These are phyloP conservation scores for Trichogramma evanescens DNA, from an alignment of 2,888 invertebrate genomes.

Conservation along the genomic window DNA sequence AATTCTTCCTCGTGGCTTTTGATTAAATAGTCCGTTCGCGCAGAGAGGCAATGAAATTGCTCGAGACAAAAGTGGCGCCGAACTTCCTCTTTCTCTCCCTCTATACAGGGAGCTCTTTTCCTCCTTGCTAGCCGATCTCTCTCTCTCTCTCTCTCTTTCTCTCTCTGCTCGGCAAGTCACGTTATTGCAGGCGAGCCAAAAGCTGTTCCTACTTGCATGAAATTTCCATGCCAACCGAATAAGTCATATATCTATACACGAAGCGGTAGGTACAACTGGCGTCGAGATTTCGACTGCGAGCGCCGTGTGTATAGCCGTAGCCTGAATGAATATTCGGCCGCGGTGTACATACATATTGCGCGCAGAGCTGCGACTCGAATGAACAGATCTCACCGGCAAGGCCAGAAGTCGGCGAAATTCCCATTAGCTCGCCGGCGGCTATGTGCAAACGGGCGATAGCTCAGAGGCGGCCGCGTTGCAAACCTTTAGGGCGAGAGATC, in stretches of 20 bases:
- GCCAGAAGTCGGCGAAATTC: slow-evolving; percentile 25
- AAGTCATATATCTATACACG: slow-evolving; percentile 4
- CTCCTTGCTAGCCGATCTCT: no score
- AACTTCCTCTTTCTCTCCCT: no score
- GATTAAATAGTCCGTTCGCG: slow-evolving; percentile 1
- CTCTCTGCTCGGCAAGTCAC: background rate
- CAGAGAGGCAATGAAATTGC: background rate
- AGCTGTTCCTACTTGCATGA: background rate
- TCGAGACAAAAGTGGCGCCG: slow-evolving; percentile 10
- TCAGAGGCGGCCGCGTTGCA: background rate
- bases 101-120: no score
- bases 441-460: no score
- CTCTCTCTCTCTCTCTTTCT: background rate
- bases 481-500: slow-evolving; percentile 19
- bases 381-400: background rate
- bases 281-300: background rate
- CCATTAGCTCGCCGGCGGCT: slow-evolving; percentile 28
- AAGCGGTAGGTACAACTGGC: no score
- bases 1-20: no score
- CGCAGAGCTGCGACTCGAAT: background rate
- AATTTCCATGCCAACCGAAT: slow-evolving; percentile 12
- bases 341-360: no score
- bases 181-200: no score
- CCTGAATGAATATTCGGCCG: no score
- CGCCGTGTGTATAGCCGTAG: no score